These are phyloP conservation scores for Labia minor DNA, from an alignment of 2,888 invertebrate genomes.

Conservation along the genomic window DNA sequence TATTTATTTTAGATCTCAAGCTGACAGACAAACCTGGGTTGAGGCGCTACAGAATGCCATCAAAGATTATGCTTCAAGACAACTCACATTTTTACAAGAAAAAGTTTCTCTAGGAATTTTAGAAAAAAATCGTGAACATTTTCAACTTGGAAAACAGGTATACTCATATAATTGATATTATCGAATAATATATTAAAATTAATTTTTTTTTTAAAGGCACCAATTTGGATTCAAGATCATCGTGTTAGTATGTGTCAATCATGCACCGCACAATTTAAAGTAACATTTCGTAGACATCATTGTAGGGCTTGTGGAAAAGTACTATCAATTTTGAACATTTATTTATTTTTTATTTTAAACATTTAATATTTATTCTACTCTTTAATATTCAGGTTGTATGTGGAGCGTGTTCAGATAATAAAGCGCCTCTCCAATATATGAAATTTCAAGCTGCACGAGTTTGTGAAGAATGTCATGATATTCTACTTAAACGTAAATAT, in stretches of 20 bases:
- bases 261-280: slow-evolving; percentile 50
- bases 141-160: slow-evolving; percentile 34
- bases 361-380: background rate
- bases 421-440: slow-evolving; percentile 43
- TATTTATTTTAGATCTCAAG: slow-evolving; percentile 32
- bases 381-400: slow-evolving; percentile 45
- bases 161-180: slow-evolving; percentile 18
- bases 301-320: slow-evolving; percentile 57
- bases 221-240: slow-evolving; percentile 48
- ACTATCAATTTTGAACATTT: slow-evolving; percentile 28
- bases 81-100: slow-evolving; percentile 34
- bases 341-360: background rate
- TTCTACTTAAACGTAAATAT: slow-evolving; percentile 34
- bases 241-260: slow-evolving; percentile 53
- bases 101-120: slow-evolving; percentile 20
- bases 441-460: slow-evolving; percentile 40
- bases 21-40: slow-evolving; percentile 44
- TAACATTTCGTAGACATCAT: slow-evolving; percentile 53
- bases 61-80: slow-evolving; percentile 36
- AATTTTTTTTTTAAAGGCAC: slow-evolving; percentile 34
- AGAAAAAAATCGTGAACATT: slow-evolving; percentile 22
- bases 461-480: slow-evolving; percentile 43
- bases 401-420: slow-evolving; percentile 46
- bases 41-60: slow-evolving; percentile 39
- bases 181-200: background rate